Evolutionary conservation across 2,797 vertebrate genomes (phyloP).

Genomic region (Pseudochirops corinnae): DNA sequence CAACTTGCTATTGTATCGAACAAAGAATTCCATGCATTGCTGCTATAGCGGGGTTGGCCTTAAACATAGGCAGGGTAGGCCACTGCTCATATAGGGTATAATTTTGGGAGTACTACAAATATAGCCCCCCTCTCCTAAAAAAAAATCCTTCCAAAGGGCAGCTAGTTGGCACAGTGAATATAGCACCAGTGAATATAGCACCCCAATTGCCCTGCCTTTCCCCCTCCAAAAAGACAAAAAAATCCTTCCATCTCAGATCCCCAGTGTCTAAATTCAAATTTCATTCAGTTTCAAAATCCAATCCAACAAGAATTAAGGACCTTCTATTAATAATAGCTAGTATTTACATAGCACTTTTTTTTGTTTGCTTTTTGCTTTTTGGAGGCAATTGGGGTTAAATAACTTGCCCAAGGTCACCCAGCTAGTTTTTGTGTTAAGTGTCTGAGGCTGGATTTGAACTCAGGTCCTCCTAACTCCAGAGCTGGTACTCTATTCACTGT

Average conservation of each 20-base stretch:
- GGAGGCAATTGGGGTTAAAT: no score
- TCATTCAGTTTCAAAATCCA: not conserved
- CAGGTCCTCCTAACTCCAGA: no score
- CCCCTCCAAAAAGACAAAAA: not conserved
- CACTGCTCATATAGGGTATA: not conserved
- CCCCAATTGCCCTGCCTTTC: no score
- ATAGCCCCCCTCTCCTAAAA: no score
- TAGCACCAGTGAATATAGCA: no score
- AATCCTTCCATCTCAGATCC: not conserved
- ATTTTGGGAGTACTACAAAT: not conserved
- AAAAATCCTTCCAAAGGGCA: not conserved
- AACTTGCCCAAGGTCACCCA: no score
- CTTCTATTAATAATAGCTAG: not conserved
- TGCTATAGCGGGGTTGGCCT: not conserved
- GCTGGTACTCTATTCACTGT: no score
- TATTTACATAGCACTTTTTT: not conserved
- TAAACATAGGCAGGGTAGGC: not conserved
- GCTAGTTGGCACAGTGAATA: no score
- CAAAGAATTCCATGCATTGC: not conserved
- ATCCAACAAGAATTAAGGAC: not conserved
- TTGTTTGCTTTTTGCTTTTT: no score
- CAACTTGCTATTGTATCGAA: not conserved
- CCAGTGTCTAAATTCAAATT: not conserved
- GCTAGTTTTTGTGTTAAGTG: no score
- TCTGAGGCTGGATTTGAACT: no score